A percentile compares a stretch with the other conserved stretches of the same genome.
phyloP scores from a whole-genome alignment of 2,888 invertebrate species.

The Latrodectus hesperus region DNA sequence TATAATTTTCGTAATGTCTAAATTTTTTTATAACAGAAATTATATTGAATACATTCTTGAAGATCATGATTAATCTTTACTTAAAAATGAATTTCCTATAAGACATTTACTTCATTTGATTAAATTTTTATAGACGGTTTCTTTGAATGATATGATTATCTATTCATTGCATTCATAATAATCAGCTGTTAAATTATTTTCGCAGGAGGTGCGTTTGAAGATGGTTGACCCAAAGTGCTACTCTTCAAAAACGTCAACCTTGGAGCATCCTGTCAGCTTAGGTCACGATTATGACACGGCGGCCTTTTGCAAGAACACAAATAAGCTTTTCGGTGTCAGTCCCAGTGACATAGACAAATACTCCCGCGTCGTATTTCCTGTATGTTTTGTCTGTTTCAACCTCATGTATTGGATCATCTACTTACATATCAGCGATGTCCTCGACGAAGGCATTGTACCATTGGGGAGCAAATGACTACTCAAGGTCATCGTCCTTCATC shows the following conservation, averaged over 20 bases:
- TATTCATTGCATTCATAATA: too few relatives aligned
- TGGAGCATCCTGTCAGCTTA: slow-evolving; percentile 56
- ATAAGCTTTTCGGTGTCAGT: slow-evolving; percentile 90
- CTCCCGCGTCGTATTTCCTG: slow-evolving; percentile 97
- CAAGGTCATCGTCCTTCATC: neutral
- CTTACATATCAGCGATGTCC: slow-evolving; percentile 89
- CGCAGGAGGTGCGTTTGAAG: slow-evolving; percentile 67
- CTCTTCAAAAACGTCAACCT: slow-evolving; percentile 63
- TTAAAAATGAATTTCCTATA: too few relatives aligned
- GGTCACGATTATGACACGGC: slow-evolving; percentile 56
- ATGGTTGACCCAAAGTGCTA: slow-evolving; percentile 69
- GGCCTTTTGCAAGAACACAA: slow-evolving; percentile 83
- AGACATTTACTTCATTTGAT: too few relatives aligned
- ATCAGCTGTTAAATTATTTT: neutral
- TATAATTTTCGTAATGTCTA: too few relatives aligned
- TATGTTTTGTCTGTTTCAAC: slow-evolving; percentile 99
- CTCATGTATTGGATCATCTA: slow-evolving; percentile 99
- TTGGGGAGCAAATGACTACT: slow-evolving; percentile 61
- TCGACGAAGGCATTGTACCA: slow-evolving; percentile 63
- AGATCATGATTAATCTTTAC: too few relatives aligned
- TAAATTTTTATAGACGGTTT: too few relatives aligned
- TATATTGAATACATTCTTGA: too few relatives aligned
- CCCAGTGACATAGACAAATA: slow-evolving; percentile 99
- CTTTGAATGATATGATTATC: too few relatives aligned
- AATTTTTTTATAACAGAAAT: too few relatives aligned